Percentiles rank a stretch among this genome's conserved stretches.
These are phyloP conservation scores for Epirrhoe tristata DNA, from an alignment of 2,888 invertebrate species.

Conservation along the genomic window DNA sequence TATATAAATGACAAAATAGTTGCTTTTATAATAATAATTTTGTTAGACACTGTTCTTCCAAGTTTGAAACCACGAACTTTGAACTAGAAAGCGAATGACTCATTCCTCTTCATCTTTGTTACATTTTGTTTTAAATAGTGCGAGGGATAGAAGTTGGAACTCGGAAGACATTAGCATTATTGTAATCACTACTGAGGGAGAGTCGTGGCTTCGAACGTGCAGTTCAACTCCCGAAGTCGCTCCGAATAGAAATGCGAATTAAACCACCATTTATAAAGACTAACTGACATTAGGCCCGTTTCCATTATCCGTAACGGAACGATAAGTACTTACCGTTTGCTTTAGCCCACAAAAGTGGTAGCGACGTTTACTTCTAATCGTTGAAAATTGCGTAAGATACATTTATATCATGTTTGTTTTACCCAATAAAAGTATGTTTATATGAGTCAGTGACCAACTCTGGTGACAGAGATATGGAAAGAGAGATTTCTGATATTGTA, in stretches of 20 bases:
- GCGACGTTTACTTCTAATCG: neutral
- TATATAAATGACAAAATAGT: too few species aligned
- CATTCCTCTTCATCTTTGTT: neutral
- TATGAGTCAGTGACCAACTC: too few species aligned
- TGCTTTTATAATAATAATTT: neutral
- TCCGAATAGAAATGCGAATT: constrained; percentile 72
- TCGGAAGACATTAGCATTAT: constrained; percentile 68
- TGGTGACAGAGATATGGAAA: too few species aligned
- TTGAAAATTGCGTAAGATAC: neutral
- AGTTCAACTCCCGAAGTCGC: constrained; percentile 56
- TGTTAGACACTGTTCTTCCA: neutral
- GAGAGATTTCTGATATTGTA: too few species aligned
- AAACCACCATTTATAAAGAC: constrained; percentile 71
- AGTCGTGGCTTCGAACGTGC: constrained; percentile 64
- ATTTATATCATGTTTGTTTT: neutral
- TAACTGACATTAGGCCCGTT: constrained; percentile 50
- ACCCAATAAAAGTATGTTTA: too few species aligned
- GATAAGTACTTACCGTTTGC: neutral
- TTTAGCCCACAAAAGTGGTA: neutral
- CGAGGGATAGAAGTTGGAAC: constrained; percentile 60
- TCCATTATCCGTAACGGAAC: constrained; percentile 12
- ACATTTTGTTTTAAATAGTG: constrained; percentile 36
- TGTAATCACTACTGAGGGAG: constrained; percentile 72
- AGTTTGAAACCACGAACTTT: neutral
- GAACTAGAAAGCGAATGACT: constrained; percentile 1